Evolutionary conservation across 1,140 invertebrate species (phyloP).

Genomic region (Bicyclus anynana): DNA sequence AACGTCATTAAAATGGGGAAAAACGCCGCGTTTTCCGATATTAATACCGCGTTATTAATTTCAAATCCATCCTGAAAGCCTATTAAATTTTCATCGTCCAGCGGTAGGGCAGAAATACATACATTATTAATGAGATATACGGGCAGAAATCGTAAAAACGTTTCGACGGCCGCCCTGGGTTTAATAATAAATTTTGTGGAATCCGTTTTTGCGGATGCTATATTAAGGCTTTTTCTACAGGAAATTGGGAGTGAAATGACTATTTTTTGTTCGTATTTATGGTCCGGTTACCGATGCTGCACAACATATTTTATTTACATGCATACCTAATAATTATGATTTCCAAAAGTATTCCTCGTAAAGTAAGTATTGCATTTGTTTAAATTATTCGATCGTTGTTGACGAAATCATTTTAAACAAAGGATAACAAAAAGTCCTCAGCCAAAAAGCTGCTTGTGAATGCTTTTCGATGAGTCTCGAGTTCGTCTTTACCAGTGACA

Average conservation of each 20-base stretch:
- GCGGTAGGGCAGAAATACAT: neutral
- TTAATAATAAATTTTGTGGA: constrained; percentile 2
- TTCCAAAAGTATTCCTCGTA: too few relatives aligned
- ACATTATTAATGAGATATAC: constrained; percentile 7
- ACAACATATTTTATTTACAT: too few relatives aligned
- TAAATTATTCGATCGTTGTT: too few relatives aligned
- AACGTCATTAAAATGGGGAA: neutral
- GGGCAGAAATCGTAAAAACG: constrained; percentile 5
- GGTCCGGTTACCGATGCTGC: too few relatives aligned
- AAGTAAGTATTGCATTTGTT: too few relatives aligned
- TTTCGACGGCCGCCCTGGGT: neutral
- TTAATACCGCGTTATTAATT: constrained; percentile 7
- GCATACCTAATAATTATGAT: too few relatives aligned
- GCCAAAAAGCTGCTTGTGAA: too few relatives aligned
- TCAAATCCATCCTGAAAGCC: constrained; percentile 4
- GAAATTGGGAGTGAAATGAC: neutral
- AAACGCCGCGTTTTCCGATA: neutral
- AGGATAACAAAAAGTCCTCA: too few relatives aligned
- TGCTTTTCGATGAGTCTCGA: too few relatives aligned
- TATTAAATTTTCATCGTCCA: constrained; percentile 7
- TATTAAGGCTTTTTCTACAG: neutral
- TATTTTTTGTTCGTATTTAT: neutral
- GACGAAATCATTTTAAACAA: too few relatives aligned
- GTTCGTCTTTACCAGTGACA: too few relatives aligned
- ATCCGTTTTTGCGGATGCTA: neutral